These are phyloP conservation scores for Aphis gossypii DNA, from an alignment of 1,140 invertebrate genomes.

Conservation along the genomic window DNA sequence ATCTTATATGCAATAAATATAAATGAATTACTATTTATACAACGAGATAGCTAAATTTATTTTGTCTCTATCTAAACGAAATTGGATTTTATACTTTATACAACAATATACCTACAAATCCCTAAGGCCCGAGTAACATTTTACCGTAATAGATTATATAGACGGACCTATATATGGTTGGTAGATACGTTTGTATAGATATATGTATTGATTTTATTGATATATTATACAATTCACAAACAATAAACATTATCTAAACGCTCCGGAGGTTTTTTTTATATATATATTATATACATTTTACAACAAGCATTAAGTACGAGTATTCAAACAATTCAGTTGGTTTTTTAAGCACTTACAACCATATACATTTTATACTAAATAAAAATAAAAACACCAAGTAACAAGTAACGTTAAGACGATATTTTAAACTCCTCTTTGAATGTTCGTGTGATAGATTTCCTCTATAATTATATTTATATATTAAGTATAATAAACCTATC, in stretches of 20 bases:
- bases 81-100: background rate
- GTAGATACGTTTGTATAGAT: background rate
- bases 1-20: background rate
- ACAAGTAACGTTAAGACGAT: background rate
- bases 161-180: background rate
- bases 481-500: background rate
- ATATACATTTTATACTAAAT: background rate
- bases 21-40: background rate
- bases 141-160: background rate
- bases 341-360: background rate
- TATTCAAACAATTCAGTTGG: background rate
- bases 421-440: background rate
- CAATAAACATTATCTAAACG: background rate
- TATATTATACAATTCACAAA: background rate
- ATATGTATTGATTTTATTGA: background rate
- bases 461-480: background rate
- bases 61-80: background rate
- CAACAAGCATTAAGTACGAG: background rate
- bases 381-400: background rate
- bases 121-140: background rate
- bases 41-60: background rate
- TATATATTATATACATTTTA: background rate
- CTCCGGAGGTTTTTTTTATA: background rate
- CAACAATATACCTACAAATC: background rate
- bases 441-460: background rate